These are phyloP conservation scores for Atrina japonica DNA, from an alignment of 2,888 invertebrate species.

Conservation along the genomic window DNA sequence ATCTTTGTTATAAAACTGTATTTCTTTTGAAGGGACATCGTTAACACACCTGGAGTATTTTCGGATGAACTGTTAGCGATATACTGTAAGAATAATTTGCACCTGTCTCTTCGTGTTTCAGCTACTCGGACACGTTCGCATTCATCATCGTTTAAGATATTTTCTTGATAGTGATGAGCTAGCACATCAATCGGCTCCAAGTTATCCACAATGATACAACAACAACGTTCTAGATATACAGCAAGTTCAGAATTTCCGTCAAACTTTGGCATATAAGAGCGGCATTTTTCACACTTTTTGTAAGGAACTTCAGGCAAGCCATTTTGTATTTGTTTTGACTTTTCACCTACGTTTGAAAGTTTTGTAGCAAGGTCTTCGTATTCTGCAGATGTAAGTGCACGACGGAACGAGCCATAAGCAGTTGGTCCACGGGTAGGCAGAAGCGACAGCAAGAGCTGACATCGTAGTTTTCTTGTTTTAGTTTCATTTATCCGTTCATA, in stretches of 20 bases:
- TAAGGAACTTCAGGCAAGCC: too few relatives aligned
- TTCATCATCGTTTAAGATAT: conserved; percentile 45
- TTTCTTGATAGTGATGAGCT: conserved; percentile 50
- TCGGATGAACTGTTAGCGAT: conserved; percentile 16
- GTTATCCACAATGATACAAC: conserved; percentile 49
- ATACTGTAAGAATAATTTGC: conserved; percentile 36
- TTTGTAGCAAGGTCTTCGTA: conserved; percentile 22
- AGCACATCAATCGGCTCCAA: conserved; percentile 54
- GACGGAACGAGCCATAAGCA: conserved; percentile 52
- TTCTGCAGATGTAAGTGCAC: conserved; percentile 33
- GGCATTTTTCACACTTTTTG: too few relatives aligned
- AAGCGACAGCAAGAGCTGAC: conserved; percentile 45
- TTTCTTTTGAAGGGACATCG: conserved; percentile 45
- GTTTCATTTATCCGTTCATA: conserved; percentile 44
- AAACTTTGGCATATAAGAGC: too few relatives aligned
- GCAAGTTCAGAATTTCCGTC: conserved; percentile 17
- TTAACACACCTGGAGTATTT: conserved; percentile 18
- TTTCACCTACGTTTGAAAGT: too few relatives aligned
- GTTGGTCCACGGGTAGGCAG: conserved; percentile 51
- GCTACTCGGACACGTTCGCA: conserved; percentile 40
- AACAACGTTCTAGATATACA: conserved; percentile 18
- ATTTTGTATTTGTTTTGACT: too few relatives aligned
- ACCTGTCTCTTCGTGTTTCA: conserved; percentile 49
- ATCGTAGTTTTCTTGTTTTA: conserved; percentile 47
- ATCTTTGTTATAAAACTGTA: conserved; percentile 44